Evolutionary conservation across 2,888 invertebrate species (phyloP).

Genomic region (Himalopsyche anomala): DNA sequence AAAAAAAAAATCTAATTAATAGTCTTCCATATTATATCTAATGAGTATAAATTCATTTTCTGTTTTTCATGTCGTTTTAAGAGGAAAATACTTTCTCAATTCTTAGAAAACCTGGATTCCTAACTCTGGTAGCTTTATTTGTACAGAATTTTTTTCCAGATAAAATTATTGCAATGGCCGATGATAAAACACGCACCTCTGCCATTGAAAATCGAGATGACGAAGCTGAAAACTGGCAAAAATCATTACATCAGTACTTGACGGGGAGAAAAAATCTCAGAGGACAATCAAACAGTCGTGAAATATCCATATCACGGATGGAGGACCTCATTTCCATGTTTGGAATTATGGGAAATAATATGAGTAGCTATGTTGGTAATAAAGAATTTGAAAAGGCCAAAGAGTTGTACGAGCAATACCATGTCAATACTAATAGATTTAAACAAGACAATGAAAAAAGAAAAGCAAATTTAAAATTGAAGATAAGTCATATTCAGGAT

Average conservation of each 20-base stretch:
- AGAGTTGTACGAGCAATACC: not conserved
- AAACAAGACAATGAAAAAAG: slow-evolving; percentile 28
- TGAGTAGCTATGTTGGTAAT: not conserved
- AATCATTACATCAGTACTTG: slow-evolving; percentile 9
- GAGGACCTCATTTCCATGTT: not conserved
- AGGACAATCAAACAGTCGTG: not conserved
- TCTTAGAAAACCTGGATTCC: too few species aligned
- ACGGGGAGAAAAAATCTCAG: not conserved
- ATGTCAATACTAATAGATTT: not conserved
- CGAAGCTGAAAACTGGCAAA: slow-evolving; percentile 8
- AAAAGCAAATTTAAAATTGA: slow-evolving; percentile 9
- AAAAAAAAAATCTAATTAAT: too few species aligned
- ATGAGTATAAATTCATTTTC: too few species aligned
- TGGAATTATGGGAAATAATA: slow-evolving; percentile 11
- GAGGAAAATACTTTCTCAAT: too few species aligned
- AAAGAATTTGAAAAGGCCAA: not conserved
- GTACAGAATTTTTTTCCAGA: not conserved
- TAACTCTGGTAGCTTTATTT: too few species aligned
- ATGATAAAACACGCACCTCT: not conserved
- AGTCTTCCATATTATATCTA: too few species aligned
- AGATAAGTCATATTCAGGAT: slow-evolving; percentile 33
- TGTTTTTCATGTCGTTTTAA: too few species aligned
- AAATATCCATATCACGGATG: not conserved
- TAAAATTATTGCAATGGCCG: not conserved
- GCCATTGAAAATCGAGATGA: not conserved